These are phyloP conservation scores for Neocloeon triangulifer DNA, from an alignment of 1,140 invertebrate genomes.

Conservation along the genomic window DNA sequence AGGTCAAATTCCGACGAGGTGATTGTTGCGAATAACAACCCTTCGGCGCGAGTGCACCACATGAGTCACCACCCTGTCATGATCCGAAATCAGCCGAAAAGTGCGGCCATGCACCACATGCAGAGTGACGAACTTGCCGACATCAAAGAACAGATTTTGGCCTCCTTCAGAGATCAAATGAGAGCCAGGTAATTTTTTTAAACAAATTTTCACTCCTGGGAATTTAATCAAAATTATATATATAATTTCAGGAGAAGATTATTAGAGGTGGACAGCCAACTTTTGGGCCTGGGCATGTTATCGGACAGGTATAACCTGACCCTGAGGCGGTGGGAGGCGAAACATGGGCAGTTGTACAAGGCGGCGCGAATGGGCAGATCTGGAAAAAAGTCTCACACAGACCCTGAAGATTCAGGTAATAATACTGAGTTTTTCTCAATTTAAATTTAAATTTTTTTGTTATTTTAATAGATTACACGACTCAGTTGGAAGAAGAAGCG, in stretches of 20 bases:
- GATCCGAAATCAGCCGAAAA: too few relatives aligned
- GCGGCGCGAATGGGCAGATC: slow-evolving; percentile 16
- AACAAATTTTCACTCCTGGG: neutral
- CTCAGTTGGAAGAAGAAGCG: slow-evolving; percentile 48
- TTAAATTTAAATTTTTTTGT: too few relatives aligned
- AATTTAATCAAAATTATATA: slow-evolving; percentile 9
- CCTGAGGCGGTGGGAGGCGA: slow-evolving; percentile 67
- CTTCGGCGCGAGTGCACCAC: too few relatives aligned
- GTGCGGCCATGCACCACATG: too few relatives aligned
- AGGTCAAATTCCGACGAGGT: too few relatives aligned
- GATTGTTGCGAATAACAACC: too few relatives aligned
- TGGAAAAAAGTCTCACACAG: neutral
- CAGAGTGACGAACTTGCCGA: too few relatives aligned
- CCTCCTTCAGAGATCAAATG: slow-evolving; percentile 80
- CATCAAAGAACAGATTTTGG: slow-evolving; percentile 64
- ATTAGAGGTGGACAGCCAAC: slow-evolving; percentile 68
- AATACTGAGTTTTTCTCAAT: neutral
- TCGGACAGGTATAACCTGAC: slow-evolving; percentile 65
- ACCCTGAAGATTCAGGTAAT: too few relatives aligned
- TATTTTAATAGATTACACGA: neutral
- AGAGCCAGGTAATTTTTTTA: slow-evolving; percentile 32
- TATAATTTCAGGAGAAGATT: slow-evolving; percentile 30
- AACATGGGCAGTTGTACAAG: slow-evolving; percentile 49
- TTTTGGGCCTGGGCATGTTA: slow-evolving; percentile 59
- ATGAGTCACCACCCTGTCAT: too few relatives aligned